phyloP scores from a whole-genome alignment of 2,888 invertebrate species.

The Horisme vitalbata region DNA sequence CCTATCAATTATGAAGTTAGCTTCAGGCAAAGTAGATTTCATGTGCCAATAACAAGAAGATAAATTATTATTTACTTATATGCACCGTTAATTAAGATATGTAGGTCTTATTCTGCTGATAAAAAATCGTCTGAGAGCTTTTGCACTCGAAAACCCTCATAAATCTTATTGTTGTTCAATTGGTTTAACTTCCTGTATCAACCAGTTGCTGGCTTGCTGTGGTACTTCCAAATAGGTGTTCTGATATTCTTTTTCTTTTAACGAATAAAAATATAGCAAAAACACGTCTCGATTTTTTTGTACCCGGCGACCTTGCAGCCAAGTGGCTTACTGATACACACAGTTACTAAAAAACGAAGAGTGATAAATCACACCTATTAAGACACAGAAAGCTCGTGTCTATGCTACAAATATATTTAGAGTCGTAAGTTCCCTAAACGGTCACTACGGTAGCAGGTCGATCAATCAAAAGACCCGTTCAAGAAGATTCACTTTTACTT shows the following conservation, averaged over 20 bases:
- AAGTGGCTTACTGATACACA: conserved; percentile 73
- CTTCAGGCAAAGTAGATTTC: not conserved
- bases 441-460: conserved; percentile 45
- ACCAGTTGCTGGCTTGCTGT: conserved; percentile 60
- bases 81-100: conserved; percentile 28
- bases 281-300: conserved; percentile 67
- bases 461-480: conserved; percentile 59
- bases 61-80: conserved; percentile 12
- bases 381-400: conserved; percentile 38
- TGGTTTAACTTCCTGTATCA: conserved; percentile 74
- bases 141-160: conserved; percentile 65
- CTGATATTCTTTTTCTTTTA: conserved; percentile 74
- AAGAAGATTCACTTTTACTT: conserved; percentile 75
- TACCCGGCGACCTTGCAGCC: conserved; percentile 75
- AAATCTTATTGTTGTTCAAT: conserved; percentile 78
- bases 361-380: conserved; percentile 68
- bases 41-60: conserved; percentile 6
- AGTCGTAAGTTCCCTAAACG: conserved; percentile 55
- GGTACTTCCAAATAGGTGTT: conserved; percentile 77
- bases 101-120: conserved; percentile 20
- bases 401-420: conserved; percentile 49
- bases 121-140: conserved; percentile 45
- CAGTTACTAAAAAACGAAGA: conserved; percentile 72
- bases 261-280: conserved; percentile 76
- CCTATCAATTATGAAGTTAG: conserved; percentile 1